Evolutionary conservation across 2,888 invertebrate species (phyloP).

Genomic region (Brachycybe producta): DNA sequence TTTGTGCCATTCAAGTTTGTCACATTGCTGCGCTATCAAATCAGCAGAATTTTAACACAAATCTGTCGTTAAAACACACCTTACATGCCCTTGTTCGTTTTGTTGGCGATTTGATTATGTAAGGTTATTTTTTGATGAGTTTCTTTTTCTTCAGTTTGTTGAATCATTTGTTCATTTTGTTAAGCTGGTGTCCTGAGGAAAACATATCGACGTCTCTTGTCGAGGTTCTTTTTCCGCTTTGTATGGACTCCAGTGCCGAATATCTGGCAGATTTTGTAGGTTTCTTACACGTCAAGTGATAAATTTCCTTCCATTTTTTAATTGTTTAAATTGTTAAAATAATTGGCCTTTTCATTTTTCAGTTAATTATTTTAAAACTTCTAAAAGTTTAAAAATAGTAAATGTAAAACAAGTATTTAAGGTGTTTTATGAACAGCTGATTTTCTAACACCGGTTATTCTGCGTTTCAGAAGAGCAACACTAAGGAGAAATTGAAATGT

Average conservation of each 20-base stretch:
- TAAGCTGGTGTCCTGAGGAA: conserved; percentile 45
- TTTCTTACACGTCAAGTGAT: no score
- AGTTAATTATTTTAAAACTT: no score
- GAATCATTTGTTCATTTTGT: conserved; percentile 10
- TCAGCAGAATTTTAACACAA: conserved; percentile 44
- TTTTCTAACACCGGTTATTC: no score
- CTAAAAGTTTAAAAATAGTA: no score
- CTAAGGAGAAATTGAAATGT: no score
- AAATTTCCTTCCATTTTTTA: no score
- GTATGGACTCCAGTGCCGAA: conserved; percentile 62
- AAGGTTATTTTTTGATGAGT: conserved; percentile 23
- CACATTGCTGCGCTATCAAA: conserved; percentile 52
- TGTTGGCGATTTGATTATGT: conserved; percentile 44
- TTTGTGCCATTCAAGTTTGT: conserved; percentile 53
- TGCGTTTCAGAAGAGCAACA: no score
- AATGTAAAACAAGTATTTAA: no score
- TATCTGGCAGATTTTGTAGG: conserved; percentile 48
- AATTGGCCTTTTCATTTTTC: background rate
- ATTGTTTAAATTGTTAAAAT: background rate
- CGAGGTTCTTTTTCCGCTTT: conserved; percentile 57
- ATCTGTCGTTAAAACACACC: conserved; percentile 50
- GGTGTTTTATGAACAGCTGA: no score
- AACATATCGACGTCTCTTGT: conserved; percentile 41
- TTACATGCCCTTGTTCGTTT: conserved; percentile 51
- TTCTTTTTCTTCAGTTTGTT: conserved; percentile 1